Evolutionary conservation across 2,113 vertebrate species (phyloP).

Genomic region (Agapornis roseicollis): DNA sequence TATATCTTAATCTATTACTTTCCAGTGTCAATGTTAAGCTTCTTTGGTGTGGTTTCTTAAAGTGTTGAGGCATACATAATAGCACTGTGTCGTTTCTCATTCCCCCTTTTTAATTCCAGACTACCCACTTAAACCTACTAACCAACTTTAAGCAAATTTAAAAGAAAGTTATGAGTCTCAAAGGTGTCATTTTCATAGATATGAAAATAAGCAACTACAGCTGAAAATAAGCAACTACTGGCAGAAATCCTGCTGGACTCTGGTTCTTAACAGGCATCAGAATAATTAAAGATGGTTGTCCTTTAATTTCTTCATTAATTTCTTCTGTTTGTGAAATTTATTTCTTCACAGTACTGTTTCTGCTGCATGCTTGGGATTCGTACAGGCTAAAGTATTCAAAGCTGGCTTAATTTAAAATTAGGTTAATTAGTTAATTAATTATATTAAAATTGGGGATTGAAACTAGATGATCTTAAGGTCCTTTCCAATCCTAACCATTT

Average conservation of each 20-base stretch:
- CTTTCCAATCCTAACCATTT: not conserved
- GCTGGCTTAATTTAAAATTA: not conserved
- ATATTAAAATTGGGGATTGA: not conserved
- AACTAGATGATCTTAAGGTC: not conserved
- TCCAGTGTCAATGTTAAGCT: too few relatives aligned
- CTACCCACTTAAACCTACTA: not conserved
- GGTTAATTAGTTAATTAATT: not conserved
- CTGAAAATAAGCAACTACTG: too few relatives aligned
- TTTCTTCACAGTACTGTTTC: not conserved
- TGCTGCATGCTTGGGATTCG: not conserved
- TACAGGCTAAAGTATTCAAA: not conserved
- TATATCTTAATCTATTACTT: too few relatives aligned
- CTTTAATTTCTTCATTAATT: not conserved
- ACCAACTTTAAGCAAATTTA: not conserved
- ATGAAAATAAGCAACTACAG: not conserved
- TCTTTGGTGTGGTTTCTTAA: too few relatives aligned
- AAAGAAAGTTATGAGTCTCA: not conserved
- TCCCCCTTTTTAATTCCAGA: not conserved
- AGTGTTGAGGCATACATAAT: too few relatives aligned
- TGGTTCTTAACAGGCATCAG: not conserved
- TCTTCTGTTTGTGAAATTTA: not conserved
- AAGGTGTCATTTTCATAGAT: not conserved
- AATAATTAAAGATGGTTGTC: not conserved
- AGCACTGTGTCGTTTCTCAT: too few relatives aligned
- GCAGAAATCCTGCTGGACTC: not conserved